Base-by-base conservation (phyloP, 2,113 vertebrate genomes). In the Prietella phreatophila region DNA sequence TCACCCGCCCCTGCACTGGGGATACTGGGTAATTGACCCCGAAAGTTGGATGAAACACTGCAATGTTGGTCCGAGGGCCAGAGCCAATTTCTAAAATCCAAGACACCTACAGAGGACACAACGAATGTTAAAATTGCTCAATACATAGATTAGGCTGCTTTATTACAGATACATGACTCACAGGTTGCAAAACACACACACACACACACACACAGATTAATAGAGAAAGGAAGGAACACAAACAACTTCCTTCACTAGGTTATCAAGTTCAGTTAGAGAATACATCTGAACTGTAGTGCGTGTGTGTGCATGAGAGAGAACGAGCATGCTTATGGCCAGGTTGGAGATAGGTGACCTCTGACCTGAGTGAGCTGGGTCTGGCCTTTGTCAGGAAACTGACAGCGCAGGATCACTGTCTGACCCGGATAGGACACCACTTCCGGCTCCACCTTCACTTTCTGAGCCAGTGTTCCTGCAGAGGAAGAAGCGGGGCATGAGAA, bases 391-490 rank as follows among this genome's bases (percentile, higher is more conserved):
- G 89, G 82, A n/a, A 97, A 96, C 47, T 91, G 90, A 91, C 97
- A 98, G 0, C 94, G 96, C 58, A 98, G 88, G 84, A 88, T 92
- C 85, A 96, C 95, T 0, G 93, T 92, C 86, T 94, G 92, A 17
- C 96, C 96, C 1, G 96, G 94, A 86, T 90, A 94, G 0, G 96
- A 96, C 1, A 71, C 89, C 42, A 97, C 93, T 89, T 96, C 96
- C 0, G 93, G 84, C 3, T 93, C 93, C 69, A 96, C 96, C 86
- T 92, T 95, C 90, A 96, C 95, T 27, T 88, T 89, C 91, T 96
- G 95, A 88, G 95, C 94, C 5, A 81, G 73, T 0, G 53, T 89
- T 50, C 92, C 95, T 96, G 90, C 55, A 81, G 75, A 82, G 50
- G 58, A 79, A 82, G n/a, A 86, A 73, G 27, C 33, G 19, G 30